Conservation (phyloP, 2,113 vertebrate genomes). For the Protobothrops mucrosquamatus region DNA sequence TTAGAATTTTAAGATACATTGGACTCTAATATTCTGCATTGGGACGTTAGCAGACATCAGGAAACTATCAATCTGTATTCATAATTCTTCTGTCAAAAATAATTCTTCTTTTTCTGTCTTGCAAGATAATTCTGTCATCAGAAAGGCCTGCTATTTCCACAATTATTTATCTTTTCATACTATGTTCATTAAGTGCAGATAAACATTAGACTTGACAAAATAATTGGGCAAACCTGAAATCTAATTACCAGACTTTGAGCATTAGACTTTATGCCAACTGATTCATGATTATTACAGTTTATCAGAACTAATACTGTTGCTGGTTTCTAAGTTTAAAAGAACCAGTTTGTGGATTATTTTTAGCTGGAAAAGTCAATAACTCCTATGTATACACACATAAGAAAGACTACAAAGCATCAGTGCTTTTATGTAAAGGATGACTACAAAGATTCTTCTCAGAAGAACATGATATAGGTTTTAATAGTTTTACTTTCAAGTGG, state of each 20-base stretch:
- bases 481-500: conserved; percentile 7
- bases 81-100: not conserved
- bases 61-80: not conserved
- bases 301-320: not conserved
- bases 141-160: conserved; percentile 17
- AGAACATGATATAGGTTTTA: conserved; percentile 17
- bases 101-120: not conserved
- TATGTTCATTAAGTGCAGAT: conserved; percentile 38
- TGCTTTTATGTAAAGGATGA: conserved; percentile 24
- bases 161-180: conserved; percentile 44
- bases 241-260: conserved; percentile 27
- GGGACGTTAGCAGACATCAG: conserved; percentile 18
- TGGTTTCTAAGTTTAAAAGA: not conserved
- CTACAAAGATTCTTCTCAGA: conserved; percentile 14
- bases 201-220: conserved; percentile 43
- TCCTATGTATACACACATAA: not conserved
- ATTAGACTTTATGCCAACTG: conserved; percentile 40
- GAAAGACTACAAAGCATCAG: not conserved
- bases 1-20: conserved; percentile 6
- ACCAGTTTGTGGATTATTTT: not conserved
- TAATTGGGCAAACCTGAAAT: conserved; percentile 42
- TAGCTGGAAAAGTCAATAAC: conserved; percentile 13
- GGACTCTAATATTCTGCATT: not conserved
- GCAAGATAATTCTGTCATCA: conserved; percentile 22
- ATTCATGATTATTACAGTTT: conserved; percentile 22